These are phyloP conservation scores for Poeciliopsis prolifica DNA, from an alignment of 2,113 vertebrate genomes.

Conservation along the genomic window DNA sequence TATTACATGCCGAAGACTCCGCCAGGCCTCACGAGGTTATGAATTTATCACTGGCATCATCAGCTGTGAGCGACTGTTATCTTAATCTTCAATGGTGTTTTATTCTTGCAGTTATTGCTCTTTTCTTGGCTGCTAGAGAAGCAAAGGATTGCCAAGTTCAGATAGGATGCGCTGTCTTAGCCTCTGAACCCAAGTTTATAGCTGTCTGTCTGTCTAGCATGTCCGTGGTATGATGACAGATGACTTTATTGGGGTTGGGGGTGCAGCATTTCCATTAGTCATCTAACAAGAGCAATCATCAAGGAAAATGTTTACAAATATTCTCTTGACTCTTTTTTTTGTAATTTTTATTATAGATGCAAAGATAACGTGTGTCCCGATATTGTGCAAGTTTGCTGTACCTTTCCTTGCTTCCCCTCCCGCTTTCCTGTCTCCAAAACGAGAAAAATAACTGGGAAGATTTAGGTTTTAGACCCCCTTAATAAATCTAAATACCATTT, in stretches of 20 bases:
- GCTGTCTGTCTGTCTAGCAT: constrained; percentile 74
- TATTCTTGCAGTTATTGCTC: constrained; percentile 30
- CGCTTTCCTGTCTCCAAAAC: constrained; percentile 36
- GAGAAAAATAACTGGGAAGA: constrained; percentile 16
- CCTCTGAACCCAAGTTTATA: constrained; percentile 75
- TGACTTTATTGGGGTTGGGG: constrained; percentile 78
- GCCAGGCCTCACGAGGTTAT: constrained; percentile 33
- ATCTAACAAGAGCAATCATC: constrained; percentile 74
- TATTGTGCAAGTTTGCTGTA: background rate
- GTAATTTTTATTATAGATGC: constrained; percentile 61
- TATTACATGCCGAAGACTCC: constrained; percentile 51
- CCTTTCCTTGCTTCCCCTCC: constrained; percentile 38
- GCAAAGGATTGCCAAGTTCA: constrained; percentile 39
- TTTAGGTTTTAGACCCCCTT: constrained; percentile 38
- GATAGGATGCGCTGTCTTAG: constrained; percentile 58
- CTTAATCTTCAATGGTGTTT: constrained; percentile 43
- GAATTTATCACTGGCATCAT: constrained; percentile 50
- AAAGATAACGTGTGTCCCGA: constrained; percentile 25
- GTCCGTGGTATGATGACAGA: constrained; percentile 69
- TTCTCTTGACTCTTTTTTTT: constrained; percentile 46
- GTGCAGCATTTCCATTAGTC: constrained; percentile 80
- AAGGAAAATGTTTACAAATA: constrained; percentile 71
- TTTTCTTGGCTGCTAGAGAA: constrained; percentile 25
- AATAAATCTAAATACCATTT: constrained; percentile 38
- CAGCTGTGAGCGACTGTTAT: constrained; percentile 44